phyloP scores from a whole-genome alignment of 2,888 invertebrate species.

The Lomographa bimaculata region DNA sequence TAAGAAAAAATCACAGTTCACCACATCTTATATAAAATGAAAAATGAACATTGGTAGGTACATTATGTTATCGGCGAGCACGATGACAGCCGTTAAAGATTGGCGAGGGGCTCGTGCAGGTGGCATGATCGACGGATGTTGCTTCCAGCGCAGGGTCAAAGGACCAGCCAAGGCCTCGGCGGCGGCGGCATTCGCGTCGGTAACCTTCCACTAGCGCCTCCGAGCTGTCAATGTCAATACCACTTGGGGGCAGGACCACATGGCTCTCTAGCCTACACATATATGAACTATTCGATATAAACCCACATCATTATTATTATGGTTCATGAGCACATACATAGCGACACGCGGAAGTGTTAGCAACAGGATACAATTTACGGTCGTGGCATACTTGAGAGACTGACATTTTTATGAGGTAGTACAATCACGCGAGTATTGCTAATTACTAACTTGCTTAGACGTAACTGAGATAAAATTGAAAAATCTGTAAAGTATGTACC shows the following conservation, averaged over 20 bases:
- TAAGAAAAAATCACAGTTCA: background rate
- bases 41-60: too few relatives aligned
- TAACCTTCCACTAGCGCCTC: constrained; percentile 63
- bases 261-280: constrained; percentile 3
- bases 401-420: constrained; percentile 4
- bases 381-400: background rate
- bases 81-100: constrained; percentile 20
- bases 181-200: constrained; percentile 66
- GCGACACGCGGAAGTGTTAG: constrained; percentile 20
- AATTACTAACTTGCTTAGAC: background rate
- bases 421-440: background rate
- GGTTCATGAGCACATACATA: constrained; percentile 12
- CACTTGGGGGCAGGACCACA: constrained; percentile 4
- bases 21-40: background rate
- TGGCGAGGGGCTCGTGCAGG: constrained; percentile 55
- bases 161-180: constrained; percentile 70
- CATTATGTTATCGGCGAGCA: constrained; percentile 14
- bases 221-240: constrained; percentile 30
- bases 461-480: constrained; percentile 4
- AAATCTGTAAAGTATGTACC: too few relatives aligned
- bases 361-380: constrained; percentile 8
- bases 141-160: constrained; percentile 68
- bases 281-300: background rate
- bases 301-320: constrained; percentile 11
- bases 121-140: constrained; percentile 51